These are phyloP conservation scores for Tenebrio molitor DNA, from an alignment of 1,140 invertebrate species.

Conservation along the genomic window DNA sequence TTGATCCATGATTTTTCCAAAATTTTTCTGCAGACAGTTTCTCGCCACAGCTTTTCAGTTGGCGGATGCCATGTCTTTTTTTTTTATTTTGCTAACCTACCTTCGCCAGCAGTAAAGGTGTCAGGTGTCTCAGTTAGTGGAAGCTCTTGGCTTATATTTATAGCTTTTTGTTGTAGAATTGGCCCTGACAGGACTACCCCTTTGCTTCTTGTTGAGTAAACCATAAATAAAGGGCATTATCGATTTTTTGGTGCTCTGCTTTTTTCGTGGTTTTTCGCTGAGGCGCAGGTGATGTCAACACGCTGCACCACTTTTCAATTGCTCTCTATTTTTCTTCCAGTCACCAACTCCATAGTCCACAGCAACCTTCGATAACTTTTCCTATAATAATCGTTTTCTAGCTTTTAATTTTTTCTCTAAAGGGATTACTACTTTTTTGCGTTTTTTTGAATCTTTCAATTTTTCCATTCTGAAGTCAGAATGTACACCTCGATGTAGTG, in stretches of 20 bases:
- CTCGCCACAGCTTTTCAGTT: too few species aligned
- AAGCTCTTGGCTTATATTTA: neutral
- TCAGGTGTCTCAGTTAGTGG: slow-evolving; percentile 43
- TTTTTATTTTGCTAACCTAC: slow-evolving; percentile 59
- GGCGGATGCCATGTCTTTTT: too few species aligned
- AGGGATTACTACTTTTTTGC: too few species aligned
- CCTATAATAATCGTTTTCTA: too few species aligned
- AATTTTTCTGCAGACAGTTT: too few species aligned
- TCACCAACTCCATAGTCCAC: neutral
- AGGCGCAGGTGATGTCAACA: neutral
- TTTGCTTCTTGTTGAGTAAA: slow-evolving; percentile 36
- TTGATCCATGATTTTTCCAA: too few species aligned
- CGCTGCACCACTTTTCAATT: slow-evolving; percentile 42
- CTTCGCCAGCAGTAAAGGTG: slow-evolving; percentile 56
- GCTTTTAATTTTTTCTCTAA: too few species aligned
- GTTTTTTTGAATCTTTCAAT: too few species aligned
- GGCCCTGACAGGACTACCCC: slow-evolving; percentile 21
- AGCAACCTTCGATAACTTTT: too few species aligned
- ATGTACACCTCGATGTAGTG: too few species aligned
- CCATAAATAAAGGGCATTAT: slow-evolving; percentile 5
- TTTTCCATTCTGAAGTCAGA: too few species aligned
- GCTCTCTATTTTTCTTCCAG: slow-evolving; percentile 24
- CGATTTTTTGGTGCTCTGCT: slow-evolving; percentile 31
- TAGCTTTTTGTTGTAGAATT: slow-evolving; percentile 39
- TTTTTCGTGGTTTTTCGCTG: slow-evolving; percentile 19